phyloP scores from a whole-genome alignment of 37 sponge, comb jelly and placozoan species.

The Amphimedon queenslandica region DNA sequence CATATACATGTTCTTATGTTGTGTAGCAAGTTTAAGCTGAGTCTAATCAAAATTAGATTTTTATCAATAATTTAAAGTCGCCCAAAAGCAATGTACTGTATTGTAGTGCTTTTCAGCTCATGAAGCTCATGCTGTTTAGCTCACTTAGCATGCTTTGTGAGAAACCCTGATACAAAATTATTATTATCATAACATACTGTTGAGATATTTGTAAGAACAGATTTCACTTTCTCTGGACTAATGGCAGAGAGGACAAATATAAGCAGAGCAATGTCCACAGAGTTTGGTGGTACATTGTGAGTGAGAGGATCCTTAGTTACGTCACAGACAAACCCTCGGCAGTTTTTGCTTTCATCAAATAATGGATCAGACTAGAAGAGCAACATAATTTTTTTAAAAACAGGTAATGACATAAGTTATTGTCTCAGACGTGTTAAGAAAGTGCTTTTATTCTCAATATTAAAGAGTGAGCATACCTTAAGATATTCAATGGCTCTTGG shows the following conservation, averaged over 20 bases:
- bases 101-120: too few relatives aligned
- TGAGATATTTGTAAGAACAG: constrained; percentile 59
- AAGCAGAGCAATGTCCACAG: constrained; percentile 75
- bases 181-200: constrained; percentile 17
- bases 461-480: constrained; percentile 52
- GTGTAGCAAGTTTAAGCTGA: too few relatives aligned
- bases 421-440: background rate
- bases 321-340: constrained; percentile 87
- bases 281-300: constrained; percentile 20
- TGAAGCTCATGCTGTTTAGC: too few relatives aligned
- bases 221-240: constrained; percentile 76
- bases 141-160: too few relatives aligned
- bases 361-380: constrained; percentile 41
- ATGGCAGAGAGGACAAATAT: constrained; percentile 96
- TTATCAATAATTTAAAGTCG: too few relatives aligned
- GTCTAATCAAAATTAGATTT: too few relatives aligned
- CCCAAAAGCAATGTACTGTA: too few relatives aligned
- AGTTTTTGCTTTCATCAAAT: constrained; percentile 44
- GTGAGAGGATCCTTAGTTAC: constrained; percentile 61
- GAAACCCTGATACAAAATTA: too few relatives aligned
- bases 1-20: too few relatives aligned
- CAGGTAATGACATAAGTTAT: background rate
- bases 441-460: background rate
- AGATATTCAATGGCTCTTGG: constrained; percentile 90
- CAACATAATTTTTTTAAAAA: background rate